These are phyloP conservation scores for Trogon surrucura DNA, from an alignment of 2,113 vertebrate species.

Conservation along the genomic window DNA sequence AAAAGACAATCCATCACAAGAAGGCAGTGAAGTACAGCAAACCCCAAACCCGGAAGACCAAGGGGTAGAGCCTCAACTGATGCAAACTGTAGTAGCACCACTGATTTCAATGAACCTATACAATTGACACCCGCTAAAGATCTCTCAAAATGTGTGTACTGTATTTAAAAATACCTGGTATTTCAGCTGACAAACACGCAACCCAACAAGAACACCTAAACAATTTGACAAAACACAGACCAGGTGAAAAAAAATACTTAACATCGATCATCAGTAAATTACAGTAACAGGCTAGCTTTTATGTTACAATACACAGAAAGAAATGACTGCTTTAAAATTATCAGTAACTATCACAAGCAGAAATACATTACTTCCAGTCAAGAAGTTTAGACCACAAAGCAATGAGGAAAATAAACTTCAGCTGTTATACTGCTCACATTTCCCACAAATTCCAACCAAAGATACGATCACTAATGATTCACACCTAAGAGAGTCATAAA, in stretches of 20 bases:
- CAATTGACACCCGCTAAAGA: neutral
- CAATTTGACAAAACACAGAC: constrained; percentile 32
- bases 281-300: neutral
- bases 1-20: neutral
- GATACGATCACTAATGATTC: neutral
- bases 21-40: constrained; percentile 18
- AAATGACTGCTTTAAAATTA: neutral
- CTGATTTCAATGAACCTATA: neutral
- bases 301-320: neutral
- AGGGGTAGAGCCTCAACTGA: neutral
- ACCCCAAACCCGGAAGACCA: neutral
- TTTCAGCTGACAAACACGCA: constrained; percentile 41
- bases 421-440: neutral
- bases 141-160: neutral
- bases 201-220: constrained; percentile 52
- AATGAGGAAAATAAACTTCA: neutral
- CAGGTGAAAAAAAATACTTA: neutral
- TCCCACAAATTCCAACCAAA: neutral
- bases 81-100: neutral
- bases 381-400: neutral
- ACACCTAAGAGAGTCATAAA: neutral
- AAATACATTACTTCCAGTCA: neutral
- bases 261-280: neutral
- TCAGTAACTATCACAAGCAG: neutral
- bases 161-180: constrained; percentile 7